Evolutionary conservation across 1,140 invertebrate species (phyloP).

Genomic region (Drosophila suzukii): DNA sequence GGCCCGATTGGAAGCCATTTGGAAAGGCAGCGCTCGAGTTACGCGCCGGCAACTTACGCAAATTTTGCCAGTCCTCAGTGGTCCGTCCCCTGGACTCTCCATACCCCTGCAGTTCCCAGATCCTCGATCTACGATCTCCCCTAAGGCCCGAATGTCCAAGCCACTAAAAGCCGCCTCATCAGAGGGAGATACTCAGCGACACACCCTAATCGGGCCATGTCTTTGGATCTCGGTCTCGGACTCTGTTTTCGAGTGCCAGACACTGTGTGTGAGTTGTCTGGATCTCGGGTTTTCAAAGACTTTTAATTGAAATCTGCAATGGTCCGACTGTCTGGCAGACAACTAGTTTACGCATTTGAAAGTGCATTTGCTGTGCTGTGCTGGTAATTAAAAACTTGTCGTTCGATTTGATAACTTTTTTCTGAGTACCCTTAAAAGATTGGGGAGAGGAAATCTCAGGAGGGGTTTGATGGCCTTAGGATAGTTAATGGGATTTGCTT

Average conservation of each 20-base stretch:
- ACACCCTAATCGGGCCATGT: slow-evolving; percentile 68
- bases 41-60: slow-evolving; percentile 70
- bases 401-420: slow-evolving; percentile 68
- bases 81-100: slow-evolving; percentile 5
- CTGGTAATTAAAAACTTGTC: slow-evolving; percentile 80
- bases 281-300: slow-evolving; percentile 28
- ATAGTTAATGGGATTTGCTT: slow-evolving; percentile 2
- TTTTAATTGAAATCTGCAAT: slow-evolving; percentile 77
- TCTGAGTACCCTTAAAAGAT: slow-evolving; percentile 28
- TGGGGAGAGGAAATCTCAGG: slow-evolving; percentile 4
- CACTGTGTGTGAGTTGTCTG: slow-evolving; percentile 13
- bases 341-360: slow-evolving; percentile 81
- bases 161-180: slow-evolving; percentile 43
- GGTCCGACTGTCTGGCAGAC: slow-evolving; percentile 42
- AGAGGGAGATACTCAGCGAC: slow-evolving; percentile 62
- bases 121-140: slow-evolving; percentile 40
- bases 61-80: slow-evolving; percentile 52
- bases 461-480: slow-evolving; percentile 3
- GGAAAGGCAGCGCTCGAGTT: slow-evolving; percentile 73
- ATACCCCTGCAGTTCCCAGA: slow-evolving; percentile 20
- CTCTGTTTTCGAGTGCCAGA: slow-evolving; percentile 6
- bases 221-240: slow-evolving; percentile 34
- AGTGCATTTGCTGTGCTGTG: slow-evolving; percentile 39
- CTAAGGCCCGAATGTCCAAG: slow-evolving; percentile 29
- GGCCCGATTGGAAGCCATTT: slow-evolving; percentile 72